Conservation (phyloP, 2,113 vertebrate species). For the Pygoscelis adeliae region DNA sequence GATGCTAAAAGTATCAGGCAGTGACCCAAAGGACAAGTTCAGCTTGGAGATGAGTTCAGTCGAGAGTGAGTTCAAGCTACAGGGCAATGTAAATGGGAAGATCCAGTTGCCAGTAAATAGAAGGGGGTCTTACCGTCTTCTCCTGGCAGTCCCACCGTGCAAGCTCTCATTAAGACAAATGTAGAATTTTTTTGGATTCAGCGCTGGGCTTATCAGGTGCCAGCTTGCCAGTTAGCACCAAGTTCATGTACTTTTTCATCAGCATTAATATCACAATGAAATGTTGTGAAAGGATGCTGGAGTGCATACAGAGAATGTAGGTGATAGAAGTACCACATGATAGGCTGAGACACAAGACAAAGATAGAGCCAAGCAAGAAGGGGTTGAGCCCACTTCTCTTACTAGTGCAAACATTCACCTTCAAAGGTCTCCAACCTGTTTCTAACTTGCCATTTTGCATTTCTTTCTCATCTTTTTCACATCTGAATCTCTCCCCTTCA, state of each 20-base stretch:
- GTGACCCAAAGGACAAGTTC: neutral
- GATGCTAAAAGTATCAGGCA: neutral
- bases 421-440: neutral
- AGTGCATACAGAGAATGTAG: neutral
- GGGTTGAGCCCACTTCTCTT: neutral
- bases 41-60: neutral
- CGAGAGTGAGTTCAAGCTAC: neutral
- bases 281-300: neutral
- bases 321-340: neutral
- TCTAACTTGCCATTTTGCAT: neutral
- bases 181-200: neutral
- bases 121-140: neutral
- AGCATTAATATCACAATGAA: neutral
- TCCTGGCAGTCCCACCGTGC: neutral
- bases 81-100: neutral
- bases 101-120: neutral
- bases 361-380: neutral
- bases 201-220: neutral
- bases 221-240: neutral
- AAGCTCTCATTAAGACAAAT: neutral
- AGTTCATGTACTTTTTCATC: neutral
- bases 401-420: neutral
- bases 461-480: neutral
- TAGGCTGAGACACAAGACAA: neutral
- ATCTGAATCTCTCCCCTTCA: neutral